Base-by-base conservation (phyloP, 2,797 vertebrate species). In the Sphenodon punctatus region DNA sequence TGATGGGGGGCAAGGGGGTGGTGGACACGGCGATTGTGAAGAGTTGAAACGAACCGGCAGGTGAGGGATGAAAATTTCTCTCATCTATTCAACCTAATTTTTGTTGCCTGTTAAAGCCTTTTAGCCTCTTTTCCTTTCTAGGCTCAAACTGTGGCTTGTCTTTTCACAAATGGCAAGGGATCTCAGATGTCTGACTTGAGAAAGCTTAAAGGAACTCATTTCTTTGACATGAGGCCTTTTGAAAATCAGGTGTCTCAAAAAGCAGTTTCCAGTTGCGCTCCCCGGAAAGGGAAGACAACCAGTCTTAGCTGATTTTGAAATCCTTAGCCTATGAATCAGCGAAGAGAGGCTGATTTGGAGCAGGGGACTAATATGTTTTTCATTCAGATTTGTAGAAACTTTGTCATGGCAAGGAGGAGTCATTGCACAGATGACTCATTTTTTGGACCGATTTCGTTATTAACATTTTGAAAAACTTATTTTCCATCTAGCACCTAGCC, bases 41-140 rank as follows among this genome's bases (percentile, higher is more conserved):
- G 99, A 99, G 82, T 94, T 99, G 46, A 93, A 97, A 86, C 97
- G 97, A 79, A 99, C 97, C 0, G 99, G 99, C 91, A 96, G 96
- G 99, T 99, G 89, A 68, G 92, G 88, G 60, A 39, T 3, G 1
- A 32, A 61, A 39, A 2, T 8, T 49, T 80, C 53, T 51, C 51
- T 23, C 20, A 10, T 60, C 75, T 9, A 0, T 34, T 20, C 8
- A 0, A 7, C 0, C 0, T 2, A 55, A 6, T 0, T 38, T 3
- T 3, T 9, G 25, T 3, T 10, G 10, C 2, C 67, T 1, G 7
- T 9, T 27, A 20, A 16, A 11, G 20, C 10, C 2, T 0, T 19
- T 42, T 13, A 3, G 0, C 4, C 20, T 12, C 25, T 48, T 59
- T 41, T 2, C 3, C 38, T 39, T 53, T 38, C 41, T n/a, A 2